Base-by-base conservation (phyloP, 2,113 vertebrate species). In the Sialia sialis region DNA sequence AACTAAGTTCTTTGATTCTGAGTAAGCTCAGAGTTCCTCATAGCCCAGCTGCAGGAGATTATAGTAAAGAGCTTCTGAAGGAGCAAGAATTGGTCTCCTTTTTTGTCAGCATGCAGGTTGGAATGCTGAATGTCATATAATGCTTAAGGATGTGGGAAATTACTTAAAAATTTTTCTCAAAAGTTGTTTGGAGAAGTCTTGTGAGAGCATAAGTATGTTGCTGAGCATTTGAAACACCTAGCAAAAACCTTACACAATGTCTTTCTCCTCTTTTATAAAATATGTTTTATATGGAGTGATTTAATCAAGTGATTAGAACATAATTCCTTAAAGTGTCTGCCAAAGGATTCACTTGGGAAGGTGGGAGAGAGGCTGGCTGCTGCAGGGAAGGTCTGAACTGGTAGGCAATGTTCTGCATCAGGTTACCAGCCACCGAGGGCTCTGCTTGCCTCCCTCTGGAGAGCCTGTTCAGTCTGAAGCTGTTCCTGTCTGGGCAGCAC, bases 171-270 rank as follows among this genome's bases (percentile, higher is more conserved):
- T 70, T 60, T 83, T 75, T 60, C 21, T 34, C 39, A 1, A 0
- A 68, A 78, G 54, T 75, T 1, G 4, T n/a, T 12, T 32, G 16
- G 58, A 51, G 29, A 66, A 60, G 46, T 60, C 36, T 11, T 3
- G 5, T 79, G 36, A 70, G 56, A 49, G 32, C 10, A 39, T 49
- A 6, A 14, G 25, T 49, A 51, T 36, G 48, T 52, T 56, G 49
- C n/a, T 44, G 34, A 74, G 23, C 51, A n/a, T 79, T 41, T 75
- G 41, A 80, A 41, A 41, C n/a, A 66, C 26, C 11, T 26, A 36
- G 32, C 55, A 69, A 10, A 38, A 78, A 54, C 21, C 14, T 62
- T 43, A 30, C 1, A 2, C 0, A 0, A n/a, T 68, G 20, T 23
- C 34, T 85, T 73, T 88, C 34, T 54, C 13, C 7, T 49, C 27